phyloP scores from a whole-genome alignment of 2,797 vertebrate genomes.

The Paratrypauchen microcephalus region DNA sequence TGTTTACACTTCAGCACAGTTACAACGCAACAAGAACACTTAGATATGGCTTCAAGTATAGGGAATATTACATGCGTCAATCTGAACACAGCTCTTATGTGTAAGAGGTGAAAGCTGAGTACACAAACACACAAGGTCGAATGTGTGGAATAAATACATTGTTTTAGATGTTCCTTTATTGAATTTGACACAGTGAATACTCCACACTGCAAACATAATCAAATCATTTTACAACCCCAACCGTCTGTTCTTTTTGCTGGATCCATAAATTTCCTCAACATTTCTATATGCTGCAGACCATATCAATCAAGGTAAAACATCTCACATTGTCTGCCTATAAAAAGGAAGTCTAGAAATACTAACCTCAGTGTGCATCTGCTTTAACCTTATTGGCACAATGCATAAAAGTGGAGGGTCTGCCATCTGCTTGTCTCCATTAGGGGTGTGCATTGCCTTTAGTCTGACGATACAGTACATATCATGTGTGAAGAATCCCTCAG shows the following conservation, averaged over 20 bases:
- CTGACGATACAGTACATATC: no score
- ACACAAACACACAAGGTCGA: neutral
- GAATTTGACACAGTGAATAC: neutral
- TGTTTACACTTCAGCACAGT: conserved; percentile 5
- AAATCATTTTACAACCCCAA: neutral
- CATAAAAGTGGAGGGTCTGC: no score
- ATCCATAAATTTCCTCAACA: neutral
- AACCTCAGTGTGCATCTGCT: neutral
- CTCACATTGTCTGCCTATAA: neutral
- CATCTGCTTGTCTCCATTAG: neutral
- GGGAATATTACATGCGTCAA: neutral
- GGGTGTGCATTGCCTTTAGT: no score
- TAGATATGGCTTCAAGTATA: neutral
- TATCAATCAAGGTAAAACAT: neutral
- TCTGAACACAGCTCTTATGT: neutral
- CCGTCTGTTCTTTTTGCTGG: neutral
- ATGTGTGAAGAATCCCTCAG: no score
- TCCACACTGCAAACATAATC: neutral
- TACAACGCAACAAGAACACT: neutral
- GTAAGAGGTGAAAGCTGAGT: neutral
- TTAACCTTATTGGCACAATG: no score
- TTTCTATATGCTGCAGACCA: neutral
- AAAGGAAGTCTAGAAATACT: neutral
- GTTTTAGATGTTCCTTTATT: neutral
- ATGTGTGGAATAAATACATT: neutral